Evolutionary conservation across 2,888 invertebrate species (phyloP).

Genomic region (Sericinus montela): DNA sequence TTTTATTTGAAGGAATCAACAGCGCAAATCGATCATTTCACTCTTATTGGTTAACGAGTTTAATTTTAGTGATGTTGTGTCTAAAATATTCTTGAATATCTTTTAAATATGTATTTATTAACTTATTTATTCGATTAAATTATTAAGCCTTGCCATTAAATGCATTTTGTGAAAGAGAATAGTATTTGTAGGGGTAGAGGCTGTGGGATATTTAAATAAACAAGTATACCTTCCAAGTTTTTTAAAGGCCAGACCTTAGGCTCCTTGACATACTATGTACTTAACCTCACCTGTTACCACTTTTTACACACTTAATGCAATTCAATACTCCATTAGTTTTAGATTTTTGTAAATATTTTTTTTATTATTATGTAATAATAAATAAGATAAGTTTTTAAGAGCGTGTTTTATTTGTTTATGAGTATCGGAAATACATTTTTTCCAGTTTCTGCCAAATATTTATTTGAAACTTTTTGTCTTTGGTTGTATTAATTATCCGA

Average conservation of each 20-base stretch:
- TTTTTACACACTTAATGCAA: constrained; percentile 52
- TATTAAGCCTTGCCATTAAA: constrained; percentile 69
- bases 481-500: no score
- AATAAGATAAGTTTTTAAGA: constrained; percentile 29
- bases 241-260: constrained; percentile 19
- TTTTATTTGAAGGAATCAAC: constrained; percentile 41
- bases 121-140: constrained; percentile 67
- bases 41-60: constrained; percentile 32
- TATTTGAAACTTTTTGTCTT: no score
- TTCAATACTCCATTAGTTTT: constrained; percentile 68
- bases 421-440: no score
- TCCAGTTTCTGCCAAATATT: no score
- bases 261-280: constrained; percentile 22
- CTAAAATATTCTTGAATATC: constrained; percentile 30
- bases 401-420: not conserved
- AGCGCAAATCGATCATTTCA: constrained; percentile 18
- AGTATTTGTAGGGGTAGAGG: constrained; percentile 26
- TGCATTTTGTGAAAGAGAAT: constrained; percentile 57
- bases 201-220: constrained; percentile 30
- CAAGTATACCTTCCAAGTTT: not conserved
- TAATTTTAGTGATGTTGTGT: constrained; percentile 44
- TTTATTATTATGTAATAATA: constrained; percentile 41
- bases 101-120: constrained; percentile 34
- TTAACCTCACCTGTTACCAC: constrained; percentile 58
- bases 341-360: constrained; percentile 73